phyloP scores from a whole-genome alignment of 2,113 vertebrate species.

The Syngnathus scovelli region DNA sequence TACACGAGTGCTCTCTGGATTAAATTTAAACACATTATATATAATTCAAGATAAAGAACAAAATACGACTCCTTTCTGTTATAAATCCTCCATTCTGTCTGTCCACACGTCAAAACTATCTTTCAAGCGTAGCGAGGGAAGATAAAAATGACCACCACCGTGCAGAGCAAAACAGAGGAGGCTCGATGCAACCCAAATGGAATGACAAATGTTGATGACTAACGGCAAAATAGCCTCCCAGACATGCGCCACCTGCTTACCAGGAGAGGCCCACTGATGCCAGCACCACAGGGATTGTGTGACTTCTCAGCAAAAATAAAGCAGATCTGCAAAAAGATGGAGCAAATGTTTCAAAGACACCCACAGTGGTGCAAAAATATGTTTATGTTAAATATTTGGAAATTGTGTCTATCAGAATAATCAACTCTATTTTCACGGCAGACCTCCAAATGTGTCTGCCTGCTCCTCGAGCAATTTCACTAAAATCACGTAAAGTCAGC shows the following conservation, averaged over 20 bases:
- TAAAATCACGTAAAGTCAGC: no score
- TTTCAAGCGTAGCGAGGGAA: constrained; percentile 10
- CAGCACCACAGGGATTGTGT: constrained; percentile 17
- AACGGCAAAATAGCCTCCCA: constrained; percentile 32
- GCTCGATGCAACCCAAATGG: constrained; percentile 26
- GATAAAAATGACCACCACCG: constrained; percentile 10
- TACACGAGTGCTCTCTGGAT: no score
- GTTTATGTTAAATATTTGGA: neutral
- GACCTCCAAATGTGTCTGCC: no score
- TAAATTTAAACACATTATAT: no score
- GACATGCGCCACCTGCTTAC: constrained; percentile 49
- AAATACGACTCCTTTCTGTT: no score
- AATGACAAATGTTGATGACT: constrained; percentile 43
- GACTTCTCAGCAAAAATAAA: constrained; percentile 2
- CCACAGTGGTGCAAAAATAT: neutral
- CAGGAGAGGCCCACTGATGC: constrained; percentile 3
- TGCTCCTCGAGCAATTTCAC: no score
- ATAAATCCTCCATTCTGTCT: neutral
- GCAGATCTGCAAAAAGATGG: constrained; percentile 8
- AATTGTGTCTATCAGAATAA: no score
- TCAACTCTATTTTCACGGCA: no score
- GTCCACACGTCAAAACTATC: constrained; percentile 14
- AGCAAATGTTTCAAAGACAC: neutral
- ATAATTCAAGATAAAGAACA: no score
- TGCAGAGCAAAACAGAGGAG: constrained; percentile 10